phyloP scores from a whole-genome alignment of 2,888 invertebrate species.

The Protonemura montana region DNA sequence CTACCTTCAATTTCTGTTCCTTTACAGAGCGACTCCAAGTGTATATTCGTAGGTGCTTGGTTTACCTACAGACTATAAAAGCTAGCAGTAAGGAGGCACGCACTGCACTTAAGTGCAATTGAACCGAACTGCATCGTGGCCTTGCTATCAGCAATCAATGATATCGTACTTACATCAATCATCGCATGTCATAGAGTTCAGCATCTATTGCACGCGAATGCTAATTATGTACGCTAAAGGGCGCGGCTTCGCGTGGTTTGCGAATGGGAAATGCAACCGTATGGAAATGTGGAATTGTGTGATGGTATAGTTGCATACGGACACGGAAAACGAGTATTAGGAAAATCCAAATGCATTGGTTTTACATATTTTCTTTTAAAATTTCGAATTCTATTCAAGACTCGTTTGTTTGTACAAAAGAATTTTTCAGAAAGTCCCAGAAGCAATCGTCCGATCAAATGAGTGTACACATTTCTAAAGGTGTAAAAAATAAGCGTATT shows the following conservation, averaged over 20 bases:
- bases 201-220: background rate
- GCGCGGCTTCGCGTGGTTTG: background rate
- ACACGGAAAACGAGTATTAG: background rate
- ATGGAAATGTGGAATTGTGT: background rate
- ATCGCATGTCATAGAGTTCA: background rate
- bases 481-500: too few relatives aligned
- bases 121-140: background rate
- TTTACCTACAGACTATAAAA: background rate
- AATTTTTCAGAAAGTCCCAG: too few relatives aligned
- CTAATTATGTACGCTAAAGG: background rate
- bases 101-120: background rate
- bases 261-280: background rate
- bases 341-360: too few relatives aligned
- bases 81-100: background rate
- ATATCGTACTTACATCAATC: background rate
- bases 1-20: too few relatives aligned
- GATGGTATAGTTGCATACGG: background rate
- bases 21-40: too few relatives aligned
- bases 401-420: too few relatives aligned
- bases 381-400: too few relatives aligned
- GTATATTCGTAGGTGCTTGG: too few relatives aligned
- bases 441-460: too few relatives aligned
- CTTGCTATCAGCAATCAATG: background rate
- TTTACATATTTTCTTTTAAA: too few relatives aligned
- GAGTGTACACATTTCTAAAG: too few relatives aligned